Evolutionary conservation across 2,113 vertebrate genomes (phyloP), one percentile per base, ranked within the genome.

Genomic region (Urocolius indicus): DNA sequence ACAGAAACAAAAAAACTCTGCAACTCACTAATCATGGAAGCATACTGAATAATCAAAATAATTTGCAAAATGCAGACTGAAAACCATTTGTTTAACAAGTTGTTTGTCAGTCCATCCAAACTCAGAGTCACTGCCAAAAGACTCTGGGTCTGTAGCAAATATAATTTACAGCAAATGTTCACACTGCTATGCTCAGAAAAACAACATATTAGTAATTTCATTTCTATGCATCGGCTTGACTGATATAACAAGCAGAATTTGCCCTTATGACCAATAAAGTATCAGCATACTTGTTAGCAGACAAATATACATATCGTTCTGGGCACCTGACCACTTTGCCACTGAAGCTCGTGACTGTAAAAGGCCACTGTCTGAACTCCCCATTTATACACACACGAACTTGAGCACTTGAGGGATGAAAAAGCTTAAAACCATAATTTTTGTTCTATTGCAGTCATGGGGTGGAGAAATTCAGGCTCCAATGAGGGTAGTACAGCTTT

Each of bases 111-210:
- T 81, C 92, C 83, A 78, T 94, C 65, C 92, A 86, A 94, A 75
- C 72, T 43, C 52, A 23, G 61, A 55, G 34, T 22, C 82, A 30
- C 38, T 77, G 93, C 75, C 93, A 93, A 93, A 88, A 86, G 79
- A 83, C 34, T 85, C 87, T 80, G 65, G 43, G 79, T 78, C 75
- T 90, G 79, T 93, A 88, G 86, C 79, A 94, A 93, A 88, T 21
- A n/a, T 5, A 71, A 90, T 90, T 83, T 85, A 88, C 41, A 84
- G 76, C 68, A 86, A 95, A 90, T 86, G 72, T 76, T 95, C 90
- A 79, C n/a, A 74, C 7, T 54, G 45, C 15, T 71, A 57, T 2
- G 5, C 84, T 93, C 72, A 90, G 59, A 93, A 89, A 97, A 91
- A 86, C 41, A 82, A 68, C 48, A 38, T 74, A 80, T 63, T 51